phyloP scores from a whole-genome alignment of 2,113 vertebrate genomes.

The Phainopepla nitens region DNA sequence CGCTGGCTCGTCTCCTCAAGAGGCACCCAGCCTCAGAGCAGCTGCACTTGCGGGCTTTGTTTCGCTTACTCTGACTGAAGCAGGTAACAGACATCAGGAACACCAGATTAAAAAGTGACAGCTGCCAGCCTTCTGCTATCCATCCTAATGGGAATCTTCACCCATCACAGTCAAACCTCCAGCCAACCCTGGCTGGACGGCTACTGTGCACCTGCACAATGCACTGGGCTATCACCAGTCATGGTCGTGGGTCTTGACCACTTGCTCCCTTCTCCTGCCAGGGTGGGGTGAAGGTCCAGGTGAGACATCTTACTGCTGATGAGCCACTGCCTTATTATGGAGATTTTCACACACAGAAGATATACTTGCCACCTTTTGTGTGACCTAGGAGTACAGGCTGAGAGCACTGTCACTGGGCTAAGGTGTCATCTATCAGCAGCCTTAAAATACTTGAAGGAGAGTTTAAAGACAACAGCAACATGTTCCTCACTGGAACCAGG shows the following conservation, averaged over 20 bases:
- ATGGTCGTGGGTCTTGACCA: accelerated
- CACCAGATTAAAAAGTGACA: not conserved
- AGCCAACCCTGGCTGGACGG: not conserved
- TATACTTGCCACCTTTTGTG: not conserved
- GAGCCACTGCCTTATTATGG: not conserved
- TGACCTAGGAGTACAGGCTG: not conserved
- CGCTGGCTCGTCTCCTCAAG: not conserved
- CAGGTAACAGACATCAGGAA: not conserved
- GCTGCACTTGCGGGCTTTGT: not conserved
- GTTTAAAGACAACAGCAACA: not conserved
- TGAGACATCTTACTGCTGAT: not conserved
- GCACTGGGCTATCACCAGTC: not conserved
- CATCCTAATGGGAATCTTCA: not conserved
- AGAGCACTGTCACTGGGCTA: not conserved
- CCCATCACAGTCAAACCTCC: not conserved
- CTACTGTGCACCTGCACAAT: accelerated
- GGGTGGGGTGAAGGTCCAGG: not conserved
- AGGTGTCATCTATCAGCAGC: not conserved
- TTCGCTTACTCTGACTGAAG: not conserved
- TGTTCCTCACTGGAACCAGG: accelerated
- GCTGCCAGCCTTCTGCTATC: not conserved
- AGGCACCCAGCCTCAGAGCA: not conserved
- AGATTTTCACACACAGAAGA: not conserved
- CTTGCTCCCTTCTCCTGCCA: not conserved
- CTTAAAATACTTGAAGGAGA: not conserved